A percentile compares a stretch with the other conserved stretches of the same genome.
Evolutionary conservation across 2,888 invertebrate genomes (phyloP).

Genomic region (Uropetala carovei): DNA sequence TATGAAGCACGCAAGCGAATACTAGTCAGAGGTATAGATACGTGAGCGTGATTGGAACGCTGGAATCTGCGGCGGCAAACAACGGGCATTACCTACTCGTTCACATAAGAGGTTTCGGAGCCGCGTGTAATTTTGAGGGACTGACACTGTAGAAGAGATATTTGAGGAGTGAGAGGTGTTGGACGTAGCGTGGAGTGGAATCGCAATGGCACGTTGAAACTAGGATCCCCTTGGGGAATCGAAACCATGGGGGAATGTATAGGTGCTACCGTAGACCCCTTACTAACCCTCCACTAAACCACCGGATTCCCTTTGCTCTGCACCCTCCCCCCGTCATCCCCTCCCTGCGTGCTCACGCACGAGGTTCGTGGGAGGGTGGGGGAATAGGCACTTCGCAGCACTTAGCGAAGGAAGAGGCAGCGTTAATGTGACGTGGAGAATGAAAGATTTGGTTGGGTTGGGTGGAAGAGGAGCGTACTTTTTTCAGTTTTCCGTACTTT

Average conservation of each 20-base stretch:
- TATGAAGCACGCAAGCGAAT: not conserved
- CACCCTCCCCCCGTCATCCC: too few species aligned
- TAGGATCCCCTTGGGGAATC: not conserved
- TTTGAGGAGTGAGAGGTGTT: not conserved
- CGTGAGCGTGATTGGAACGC: not conserved
- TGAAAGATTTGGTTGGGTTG: too few species aligned
- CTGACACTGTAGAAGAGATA: not conserved
- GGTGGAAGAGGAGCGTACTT: too few species aligned
- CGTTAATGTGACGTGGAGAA: too few species aligned
- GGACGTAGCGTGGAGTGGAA: not conserved
- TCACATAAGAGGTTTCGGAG: not conserved
- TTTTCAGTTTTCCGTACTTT: too few species aligned
- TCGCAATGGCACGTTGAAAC: not conserved
- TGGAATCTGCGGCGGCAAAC: not conserved
- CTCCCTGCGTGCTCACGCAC: too few species aligned
- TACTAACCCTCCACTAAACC: too few species aligned
- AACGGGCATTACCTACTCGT: not conserved
- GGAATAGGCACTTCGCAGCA: too few species aligned
- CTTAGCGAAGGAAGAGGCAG: too few species aligned
- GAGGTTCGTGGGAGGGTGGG: too few species aligned
- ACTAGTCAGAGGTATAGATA: not conserved
- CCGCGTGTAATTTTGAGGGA: not conserved
- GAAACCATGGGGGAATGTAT: not conserved
- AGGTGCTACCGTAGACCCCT: not conserved
- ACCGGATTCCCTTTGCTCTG: too few species aligned